Evolutionary conservation across 2,888 invertebrate genomes (phyloP).

Genomic region (Caenorhabditis sulstoni): DNA sequence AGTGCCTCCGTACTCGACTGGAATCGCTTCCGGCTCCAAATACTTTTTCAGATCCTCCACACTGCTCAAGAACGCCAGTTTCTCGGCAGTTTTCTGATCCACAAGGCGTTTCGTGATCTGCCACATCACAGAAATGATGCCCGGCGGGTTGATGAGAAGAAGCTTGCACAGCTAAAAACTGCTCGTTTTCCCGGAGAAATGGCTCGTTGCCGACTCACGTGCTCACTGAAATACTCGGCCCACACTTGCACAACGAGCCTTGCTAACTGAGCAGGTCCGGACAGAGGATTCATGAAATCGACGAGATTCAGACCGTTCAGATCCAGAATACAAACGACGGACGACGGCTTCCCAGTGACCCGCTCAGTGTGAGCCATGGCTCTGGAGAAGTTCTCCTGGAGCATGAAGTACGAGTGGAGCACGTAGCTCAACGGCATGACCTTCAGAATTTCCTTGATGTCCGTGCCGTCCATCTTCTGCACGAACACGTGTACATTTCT

Average conservation of each 20-base stretch:
- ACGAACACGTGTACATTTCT: slow-evolving; percentile 77
- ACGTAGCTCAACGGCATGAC: slow-evolving; percentile 75
- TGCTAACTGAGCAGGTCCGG: slow-evolving; percentile 73
- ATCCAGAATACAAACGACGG: slow-evolving; percentile 76
- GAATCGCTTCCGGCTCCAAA: slow-evolving; percentile 71
- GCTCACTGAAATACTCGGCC: slow-evolving; percentile 78
- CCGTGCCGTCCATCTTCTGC: slow-evolving; percentile 75
- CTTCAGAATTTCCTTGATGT: slow-evolving; percentile 77
- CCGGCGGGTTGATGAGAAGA: slow-evolving; percentile 76
- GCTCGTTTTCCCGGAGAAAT: not conserved
- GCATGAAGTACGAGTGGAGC: slow-evolving; percentile 75
- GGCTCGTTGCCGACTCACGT: slow-evolving; percentile 58
- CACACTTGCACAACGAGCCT: slow-evolving; percentile 76
- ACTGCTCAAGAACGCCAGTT: slow-evolving; percentile 70
- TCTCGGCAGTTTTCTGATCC: slow-evolving; percentile 72
- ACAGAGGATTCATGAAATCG: slow-evolving; percentile 77
- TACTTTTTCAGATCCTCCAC: slow-evolving; percentile 71
- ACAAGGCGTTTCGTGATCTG: slow-evolving; percentile 68
- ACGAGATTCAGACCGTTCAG: slow-evolving; percentile 72
- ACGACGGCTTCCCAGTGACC: slow-evolving; percentile 71
- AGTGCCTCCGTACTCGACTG: slow-evolving; percentile 73
- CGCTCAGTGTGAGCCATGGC: slow-evolving; percentile 72
- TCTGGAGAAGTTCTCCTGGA: slow-evolving; percentile 76
- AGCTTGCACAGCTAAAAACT: slow-evolving; percentile 72
- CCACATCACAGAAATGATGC: slow-evolving; percentile 77